A percentile compares a stretch with the other conserved stretches of the same genome.
Conservation (phyloP, 2,797 vertebrate species). For the Sparus aurata region DNA sequence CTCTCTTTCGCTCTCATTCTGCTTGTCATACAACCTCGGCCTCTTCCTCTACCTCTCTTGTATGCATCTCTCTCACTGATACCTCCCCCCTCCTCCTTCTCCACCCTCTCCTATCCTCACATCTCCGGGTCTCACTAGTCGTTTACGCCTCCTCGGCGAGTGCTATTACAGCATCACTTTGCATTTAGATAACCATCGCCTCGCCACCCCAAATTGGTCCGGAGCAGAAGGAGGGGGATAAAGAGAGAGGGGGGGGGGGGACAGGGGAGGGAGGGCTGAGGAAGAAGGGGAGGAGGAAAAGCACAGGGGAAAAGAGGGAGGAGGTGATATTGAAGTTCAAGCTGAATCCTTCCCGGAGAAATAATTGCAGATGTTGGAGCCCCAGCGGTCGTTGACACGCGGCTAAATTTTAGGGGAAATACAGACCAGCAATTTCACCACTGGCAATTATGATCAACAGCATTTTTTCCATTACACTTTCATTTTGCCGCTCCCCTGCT, state of each 20-base stretch:
- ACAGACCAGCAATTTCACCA: slow-evolving; percentile 64
- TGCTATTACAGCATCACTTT: slow-evolving; percentile 87
- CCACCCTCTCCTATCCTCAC: slow-evolving; percentile 21
- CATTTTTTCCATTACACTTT: slow-evolving; percentile 54
- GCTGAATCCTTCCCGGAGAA: slow-evolving; percentile 63
- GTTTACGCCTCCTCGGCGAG: slow-evolving; percentile 73
- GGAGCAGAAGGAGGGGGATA: slow-evolving; percentile 52
- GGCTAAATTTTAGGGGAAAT: slow-evolving; percentile 59
- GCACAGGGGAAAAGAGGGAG: slow-evolving; percentile 28
- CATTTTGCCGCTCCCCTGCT: slow-evolving; percentile 42
- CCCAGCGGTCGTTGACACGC: slow-evolving; percentile 43
- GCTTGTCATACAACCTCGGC: slow-evolving; percentile 35
- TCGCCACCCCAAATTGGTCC: slow-evolving; percentile 80
- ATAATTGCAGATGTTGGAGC: slow-evolving; percentile 75
- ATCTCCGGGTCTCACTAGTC: slow-evolving; percentile 64
- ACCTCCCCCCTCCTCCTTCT: slow-evolving; percentile 8
- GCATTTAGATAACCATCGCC: slow-evolving; percentile 88
- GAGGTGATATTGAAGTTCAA: slow-evolving; percentile 65
- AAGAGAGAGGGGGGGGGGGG: slow-evolving; percentile 17
- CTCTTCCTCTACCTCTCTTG: slow-evolving; percentile 25
- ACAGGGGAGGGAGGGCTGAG: slow-evolving; percentile 5
- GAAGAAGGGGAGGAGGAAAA: slow-evolving; percentile 17
- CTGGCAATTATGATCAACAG: slow-evolving; percentile 66
- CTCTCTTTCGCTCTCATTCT: slow-evolving; percentile 10
- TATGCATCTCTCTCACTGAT: slow-evolving; percentile 24